These are phyloP conservation scores for Nibea albiflora DNA, from an alignment of 2,113 vertebrate genomes.

Conservation along the genomic window DNA sequence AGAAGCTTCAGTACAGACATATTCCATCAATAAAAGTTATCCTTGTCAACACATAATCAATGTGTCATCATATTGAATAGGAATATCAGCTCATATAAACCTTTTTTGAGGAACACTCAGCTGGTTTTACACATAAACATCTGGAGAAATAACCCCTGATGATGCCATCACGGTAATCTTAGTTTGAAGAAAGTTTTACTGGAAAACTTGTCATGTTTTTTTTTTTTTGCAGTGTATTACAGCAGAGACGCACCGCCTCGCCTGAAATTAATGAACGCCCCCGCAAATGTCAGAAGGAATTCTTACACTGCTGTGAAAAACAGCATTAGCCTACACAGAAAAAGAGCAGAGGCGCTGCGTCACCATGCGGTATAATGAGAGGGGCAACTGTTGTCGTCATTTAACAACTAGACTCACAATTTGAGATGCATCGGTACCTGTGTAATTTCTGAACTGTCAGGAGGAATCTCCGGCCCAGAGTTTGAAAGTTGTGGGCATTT, in stretches of 20 bases:
- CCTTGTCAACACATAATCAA: no score
- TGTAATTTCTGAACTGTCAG: slow-evolving; percentile 13
- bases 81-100: background rate
- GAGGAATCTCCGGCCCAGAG: background rate
- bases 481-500: background rate
- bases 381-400: background rate
- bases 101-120: background rate
- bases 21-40: background rate
- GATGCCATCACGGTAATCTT: background rate
- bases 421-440: background rate
- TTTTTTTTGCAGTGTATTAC: background rate
- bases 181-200: background rate
- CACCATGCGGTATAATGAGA: background rate
- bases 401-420: background rate
- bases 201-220: background rate
- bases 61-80: no score
- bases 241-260: background rate
- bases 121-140: background rate
- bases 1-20: background rate
- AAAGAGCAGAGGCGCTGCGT: background rate
- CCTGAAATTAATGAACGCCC: background rate
- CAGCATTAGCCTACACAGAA: background rate
- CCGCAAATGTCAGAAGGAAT: background rate
- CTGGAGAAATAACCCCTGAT: background rate
- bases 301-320: background rate